A percentile compares a stretch with the other conserved stretches of the same genome.
Evolutionary conservation across 2,113 vertebrate species (phyloP).

Genomic region (Macrotus californicus): DNA sequence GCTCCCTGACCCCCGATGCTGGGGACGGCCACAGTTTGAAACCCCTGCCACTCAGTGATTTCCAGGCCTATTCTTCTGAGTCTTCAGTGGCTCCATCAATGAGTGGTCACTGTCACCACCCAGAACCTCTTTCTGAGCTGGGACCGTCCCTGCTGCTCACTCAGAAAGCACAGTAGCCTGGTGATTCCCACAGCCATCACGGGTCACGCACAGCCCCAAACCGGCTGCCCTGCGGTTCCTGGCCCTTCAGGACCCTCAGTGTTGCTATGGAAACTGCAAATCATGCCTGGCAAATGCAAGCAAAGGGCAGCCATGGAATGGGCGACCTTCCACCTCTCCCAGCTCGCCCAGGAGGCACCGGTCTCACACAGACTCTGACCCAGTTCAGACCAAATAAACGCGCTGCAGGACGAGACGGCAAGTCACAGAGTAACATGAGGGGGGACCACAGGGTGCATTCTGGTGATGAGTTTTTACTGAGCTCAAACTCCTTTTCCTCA

Average conservation of each 20-base stretch:
- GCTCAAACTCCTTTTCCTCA: background rate
- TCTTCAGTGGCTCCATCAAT: background rate
- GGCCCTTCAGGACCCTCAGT: background rate
- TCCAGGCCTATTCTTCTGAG: background rate
- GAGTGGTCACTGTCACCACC: background rate
- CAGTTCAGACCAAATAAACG: background rate
- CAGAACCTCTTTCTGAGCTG: background rate
- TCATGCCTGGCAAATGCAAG: background rate
- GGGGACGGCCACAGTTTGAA: background rate
- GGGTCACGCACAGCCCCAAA: background rate
- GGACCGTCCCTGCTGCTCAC: background rate
- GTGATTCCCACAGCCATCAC: rapidly evolving
- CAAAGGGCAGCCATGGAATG: background rate
- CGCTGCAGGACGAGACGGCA: background rate
- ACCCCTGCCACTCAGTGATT: background rate
- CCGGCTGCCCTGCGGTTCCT: background rate
- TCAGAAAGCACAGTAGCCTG: background rate
- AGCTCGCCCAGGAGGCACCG: background rate
- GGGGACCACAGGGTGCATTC: background rate
- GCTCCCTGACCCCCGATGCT: background rate
- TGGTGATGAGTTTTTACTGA: background rate
- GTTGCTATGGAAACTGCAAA: background rate
- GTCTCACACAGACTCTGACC: background rate
- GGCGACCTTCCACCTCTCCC: background rate
- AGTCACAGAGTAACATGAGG: background rate